These are phyloP conservation scores for Platerodrilus igneus DNA, from an alignment of 2,888 invertebrate genomes.

Conservation along the genomic window DNA sequence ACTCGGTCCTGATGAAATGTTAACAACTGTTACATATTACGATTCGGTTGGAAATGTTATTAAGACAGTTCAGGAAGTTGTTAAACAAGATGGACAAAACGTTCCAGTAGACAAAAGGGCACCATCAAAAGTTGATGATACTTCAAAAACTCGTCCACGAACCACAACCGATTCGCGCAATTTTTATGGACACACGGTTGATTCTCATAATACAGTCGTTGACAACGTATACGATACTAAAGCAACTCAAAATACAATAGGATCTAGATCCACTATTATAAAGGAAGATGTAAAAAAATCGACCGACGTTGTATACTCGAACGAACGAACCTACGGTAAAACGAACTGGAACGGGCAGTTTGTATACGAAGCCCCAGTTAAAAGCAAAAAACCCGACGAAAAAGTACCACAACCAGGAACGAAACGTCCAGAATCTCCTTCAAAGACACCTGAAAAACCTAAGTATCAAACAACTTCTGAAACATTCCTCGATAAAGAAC, in stretches of 20 bases:
- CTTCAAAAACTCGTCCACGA: constrained; percentile 34
- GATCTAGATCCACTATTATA: constrained; percentile 47
- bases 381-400: constrained; percentile 15
- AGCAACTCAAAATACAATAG: constrained; percentile 44
- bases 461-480: constrained; percentile 2
- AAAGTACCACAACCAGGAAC: constrained; percentile 12
- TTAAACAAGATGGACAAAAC: constrained; percentile 26
- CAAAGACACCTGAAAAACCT: no score
- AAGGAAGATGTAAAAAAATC: constrained; percentile 50
- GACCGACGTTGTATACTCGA: constrained; percentile 42
- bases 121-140: no score
- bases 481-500: constrained; percentile 3
- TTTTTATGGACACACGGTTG: constrained; percentile 41
- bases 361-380: constrained; percentile 37
- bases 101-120: neutral
- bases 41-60: constrained; percentile 43
- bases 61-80: constrained; percentile 37
- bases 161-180: constrained; percentile 36
- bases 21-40: constrained; percentile 43
- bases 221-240: constrained; percentile 42
- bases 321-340: constrained; percentile 45
- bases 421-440: constrained; percentile 9
- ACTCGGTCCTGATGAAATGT: no score
- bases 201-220: constrained; percentile 38
- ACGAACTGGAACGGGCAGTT: constrained; percentile 47